Evolutionary conservation across 2,888 invertebrate species (phyloP).

Genomic region (Xestia xanthographa): DNA sequence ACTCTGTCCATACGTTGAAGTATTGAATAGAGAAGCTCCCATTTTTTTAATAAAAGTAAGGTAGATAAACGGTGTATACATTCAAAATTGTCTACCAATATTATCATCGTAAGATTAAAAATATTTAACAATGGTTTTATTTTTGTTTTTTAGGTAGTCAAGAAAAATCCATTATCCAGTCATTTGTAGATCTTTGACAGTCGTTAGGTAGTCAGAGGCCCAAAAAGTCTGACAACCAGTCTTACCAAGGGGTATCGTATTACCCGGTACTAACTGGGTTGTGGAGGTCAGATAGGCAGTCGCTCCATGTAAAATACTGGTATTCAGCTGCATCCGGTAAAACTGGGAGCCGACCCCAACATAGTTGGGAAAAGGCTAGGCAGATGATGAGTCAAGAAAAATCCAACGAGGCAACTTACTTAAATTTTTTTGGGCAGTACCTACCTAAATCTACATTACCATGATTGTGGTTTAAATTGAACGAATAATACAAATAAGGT

Average conservation of each 20-base stretch:
- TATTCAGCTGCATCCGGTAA: no score
- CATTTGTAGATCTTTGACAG: no score
- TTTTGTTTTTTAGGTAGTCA: not conserved
- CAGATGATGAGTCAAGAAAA: not conserved
- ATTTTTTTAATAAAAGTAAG: not conserved
- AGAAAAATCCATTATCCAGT: not conserved
- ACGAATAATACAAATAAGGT: not conserved
- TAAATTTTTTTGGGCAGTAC: not conserved
- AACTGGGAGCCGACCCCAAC: no score
- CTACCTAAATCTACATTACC: not conserved
- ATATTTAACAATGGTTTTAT: not conserved
- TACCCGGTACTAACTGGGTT: no score
- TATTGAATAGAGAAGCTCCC: not conserved
- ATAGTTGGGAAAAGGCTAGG: no score
- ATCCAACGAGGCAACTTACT: not conserved
- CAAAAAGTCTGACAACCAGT: no score
- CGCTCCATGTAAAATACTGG: no score
- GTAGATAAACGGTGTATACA: not conserved
- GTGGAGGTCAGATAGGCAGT: no score
- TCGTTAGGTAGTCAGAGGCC: no score
- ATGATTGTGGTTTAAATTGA: not conserved
- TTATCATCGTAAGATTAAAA: not conserved
- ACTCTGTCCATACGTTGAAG: slow-evolving; percentile 8
- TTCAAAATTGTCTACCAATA: not conserved
- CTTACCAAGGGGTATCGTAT: no score